phyloP scores from a whole-genome alignment of 2,113 vertebrate genomes.

The Oplegnathus fasciatus region DNA sequence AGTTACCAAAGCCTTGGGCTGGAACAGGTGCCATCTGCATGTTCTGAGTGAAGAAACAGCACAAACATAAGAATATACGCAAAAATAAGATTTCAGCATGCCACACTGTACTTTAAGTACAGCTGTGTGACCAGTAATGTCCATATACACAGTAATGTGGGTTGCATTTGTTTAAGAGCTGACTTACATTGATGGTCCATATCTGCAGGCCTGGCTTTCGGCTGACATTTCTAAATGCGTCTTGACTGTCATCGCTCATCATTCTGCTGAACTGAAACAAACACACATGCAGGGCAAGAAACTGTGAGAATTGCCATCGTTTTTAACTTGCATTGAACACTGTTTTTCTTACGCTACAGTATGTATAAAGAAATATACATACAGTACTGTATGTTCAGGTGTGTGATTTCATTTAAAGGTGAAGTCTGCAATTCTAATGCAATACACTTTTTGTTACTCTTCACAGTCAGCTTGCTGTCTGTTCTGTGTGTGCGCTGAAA shows the following conservation, averaged over 20 bases:
- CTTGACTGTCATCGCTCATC: slow-evolving; percentile 79
- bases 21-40: slow-evolving; percentile 91
- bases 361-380: not conserved
- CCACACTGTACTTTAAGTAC: not conserved
- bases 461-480: too few relatives aligned
- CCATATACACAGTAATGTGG: not conserved
- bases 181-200: slow-evolving; percentile 93
- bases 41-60: slow-evolving; percentile 81
- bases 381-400: not conserved
- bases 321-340: not conserved
- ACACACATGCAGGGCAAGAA: not conserved
- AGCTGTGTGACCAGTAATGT: not conserved
- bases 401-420: too few relatives aligned
- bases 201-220: slow-evolving; percentile 90
- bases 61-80: not conserved
- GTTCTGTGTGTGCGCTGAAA: too few relatives aligned
- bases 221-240: slow-evolving; percentile 77
- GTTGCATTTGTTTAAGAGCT: not conserved
- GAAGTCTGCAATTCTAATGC: too few relatives aligned
- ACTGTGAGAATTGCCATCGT: not conserved
- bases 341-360: too few relatives aligned
- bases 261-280: slow-evolving; percentile 83
- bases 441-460: too few relatives aligned
- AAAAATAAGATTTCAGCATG: not conserved
- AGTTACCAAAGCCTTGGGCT: slow-evolving; percentile 87